Conservation (phyloP, 1,140 invertebrate species). For the Liolophura sinensis region DNA sequence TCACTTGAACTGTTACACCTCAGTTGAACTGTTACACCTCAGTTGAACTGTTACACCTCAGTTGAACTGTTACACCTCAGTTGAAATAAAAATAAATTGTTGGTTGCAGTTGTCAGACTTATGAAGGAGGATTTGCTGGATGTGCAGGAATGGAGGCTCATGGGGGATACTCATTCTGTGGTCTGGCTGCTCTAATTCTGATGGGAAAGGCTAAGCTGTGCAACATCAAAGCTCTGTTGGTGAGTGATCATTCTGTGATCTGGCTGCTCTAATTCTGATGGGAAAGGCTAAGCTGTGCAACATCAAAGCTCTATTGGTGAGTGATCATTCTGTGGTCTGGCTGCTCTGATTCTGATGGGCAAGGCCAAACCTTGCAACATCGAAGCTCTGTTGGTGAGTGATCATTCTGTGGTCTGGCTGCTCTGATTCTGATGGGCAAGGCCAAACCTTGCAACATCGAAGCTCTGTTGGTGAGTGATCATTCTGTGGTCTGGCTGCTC, state of each 20-base stretch:
- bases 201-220: slow-evolving; percentile 79
- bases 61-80: not conserved
- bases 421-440: slow-evolving; percentile 78
- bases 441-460: slow-evolving; percentile 75
- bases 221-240: slow-evolving; percentile 77
- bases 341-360: slow-evolving; percentile 80
- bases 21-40: too few relatives aligned
- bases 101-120: slow-evolving; percentile 83
- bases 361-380: slow-evolving; percentile 76
- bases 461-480: slow-evolving; percentile 68
- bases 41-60: not conserved
- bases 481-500: not conserved
- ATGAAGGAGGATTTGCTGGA: slow-evolving; percentile 97
- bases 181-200: slow-evolving; percentile 82
- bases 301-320: slow-evolving; percentile 79
- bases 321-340: slow-evolving; percentile 93
- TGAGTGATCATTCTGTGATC: slow-evolving; percentile 81
- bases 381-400: slow-evolving; percentile 71
- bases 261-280: slow-evolving; percentile 83
- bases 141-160: slow-evolving; percentile 95
- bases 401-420: slow-evolving; percentile 65
- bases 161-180: slow-evolving; percentile 98
- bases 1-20: too few relatives aligned
- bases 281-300: slow-evolving; percentile 76
- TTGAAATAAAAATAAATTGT: not conserved